Percentiles rank a stretch among this genome's conserved stretches.
Evolutionary conservation across 1,140 invertebrate genomes (phyloP).

Genomic region (Bactericera cockerelli): DNA sequence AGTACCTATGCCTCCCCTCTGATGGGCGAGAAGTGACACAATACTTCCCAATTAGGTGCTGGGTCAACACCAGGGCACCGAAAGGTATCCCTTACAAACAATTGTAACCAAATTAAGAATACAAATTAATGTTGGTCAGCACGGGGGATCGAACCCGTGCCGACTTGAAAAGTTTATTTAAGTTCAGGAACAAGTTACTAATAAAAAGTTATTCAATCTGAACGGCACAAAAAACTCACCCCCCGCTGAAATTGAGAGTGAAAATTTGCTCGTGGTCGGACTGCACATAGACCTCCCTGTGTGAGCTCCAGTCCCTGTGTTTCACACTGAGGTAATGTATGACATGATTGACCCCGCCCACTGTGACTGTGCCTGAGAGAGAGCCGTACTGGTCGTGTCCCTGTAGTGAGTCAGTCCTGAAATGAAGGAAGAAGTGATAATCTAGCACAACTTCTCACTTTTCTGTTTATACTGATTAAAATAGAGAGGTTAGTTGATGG

Average conservation of each 20-base stretch:
- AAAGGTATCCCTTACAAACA: too few species aligned
- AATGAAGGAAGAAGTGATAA: conserved; percentile 4
- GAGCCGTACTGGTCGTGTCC: conserved; percentile 18
- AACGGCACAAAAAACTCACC: not conserved
- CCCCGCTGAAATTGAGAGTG: not conserved
- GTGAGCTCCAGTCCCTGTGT: not conserved
- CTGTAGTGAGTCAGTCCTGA: not conserved
- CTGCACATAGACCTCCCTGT: not conserved
- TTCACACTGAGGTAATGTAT: not conserved
- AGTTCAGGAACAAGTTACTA: not conserved
- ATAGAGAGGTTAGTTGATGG: too few species aligned
- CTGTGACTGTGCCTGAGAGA: conserved; percentile 6
- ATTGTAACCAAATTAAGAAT: too few species aligned
- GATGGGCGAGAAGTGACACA: too few species aligned
- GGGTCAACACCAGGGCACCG: too few species aligned
- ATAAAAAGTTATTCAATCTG: not conserved
- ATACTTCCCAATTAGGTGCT: too few species aligned
- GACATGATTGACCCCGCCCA: not conserved
- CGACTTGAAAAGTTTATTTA: too few species aligned
- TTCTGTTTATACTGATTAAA: too few species aligned
- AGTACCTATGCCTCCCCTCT: too few species aligned
- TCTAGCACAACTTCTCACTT: too few species aligned
- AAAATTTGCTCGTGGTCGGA: not conserved
- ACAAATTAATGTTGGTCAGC: too few species aligned
- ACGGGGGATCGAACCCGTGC: too few species aligned